Base-by-base conservation (phyloP, 2,888 invertebrate genomes). In the Scaptomyza caliginosa region DNA sequence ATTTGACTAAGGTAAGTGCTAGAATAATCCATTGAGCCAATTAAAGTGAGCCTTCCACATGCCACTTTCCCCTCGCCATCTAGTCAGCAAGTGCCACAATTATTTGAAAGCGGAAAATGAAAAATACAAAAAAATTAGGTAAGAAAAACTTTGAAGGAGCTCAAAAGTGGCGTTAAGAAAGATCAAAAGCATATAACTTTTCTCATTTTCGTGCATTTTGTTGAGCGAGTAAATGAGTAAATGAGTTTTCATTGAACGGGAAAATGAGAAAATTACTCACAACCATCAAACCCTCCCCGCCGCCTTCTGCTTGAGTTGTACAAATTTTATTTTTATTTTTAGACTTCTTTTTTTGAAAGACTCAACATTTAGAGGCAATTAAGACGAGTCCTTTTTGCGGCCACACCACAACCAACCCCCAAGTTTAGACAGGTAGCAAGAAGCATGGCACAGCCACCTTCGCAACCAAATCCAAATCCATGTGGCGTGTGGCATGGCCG, bases 241-340 rank as follows among this genome's bases (percentile, higher is more conserved):
- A 64, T 72, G 70, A 85, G 70, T 72, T 87, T 81, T 85, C 83
- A 83, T 72, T 83, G 88, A 83, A 79, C 83, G 86, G 79, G 83
- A 83, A 83, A 83, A 83, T 83, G 77, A 83, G 83, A 77, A 87
- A 85, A 82, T 88, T 77, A 74, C 54, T 57, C 52, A 19, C 16
- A n/a, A 17, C 8, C 8, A 10, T 3, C n/a, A 0, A 5, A 6
- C 58, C 28, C 54, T 34, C 56, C n/a, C 4, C 28, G 30, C 30
- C 32, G 48, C 49, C 45, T 64, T 8, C 6, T 0, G 4, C 17
- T 23, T 13, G 28, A 46, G 36, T 24, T 40, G 11, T 32, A 5
- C 8, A 8, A n/a, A n/a, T n/a, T 50, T 57, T 50, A 39, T 43
- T 32, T 48, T 17, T 23, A 40, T 57, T 62, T 60, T 63, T 21